Evolutionary conservation across 2,888 invertebrate species (phyloP), one percentile per base, ranked within the genome.

Genomic region (Mycalesis mineus): DNA sequence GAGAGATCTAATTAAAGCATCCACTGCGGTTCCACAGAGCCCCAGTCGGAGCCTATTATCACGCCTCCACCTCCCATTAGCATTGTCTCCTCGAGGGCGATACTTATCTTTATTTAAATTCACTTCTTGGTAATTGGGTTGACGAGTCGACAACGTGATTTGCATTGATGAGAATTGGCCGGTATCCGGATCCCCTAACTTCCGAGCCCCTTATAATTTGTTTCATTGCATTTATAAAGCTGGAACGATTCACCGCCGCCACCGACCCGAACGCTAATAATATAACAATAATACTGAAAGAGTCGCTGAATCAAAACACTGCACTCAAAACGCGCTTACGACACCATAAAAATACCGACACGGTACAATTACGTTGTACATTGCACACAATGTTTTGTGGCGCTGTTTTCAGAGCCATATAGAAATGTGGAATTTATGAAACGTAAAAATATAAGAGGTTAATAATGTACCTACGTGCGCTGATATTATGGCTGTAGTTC

Each of bases 61-160:
- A 77, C 87, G 85, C 85, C 85, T 84, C 88, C 85, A 75, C 79
- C 82, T 80, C 83, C 86, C 85, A 88, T 88, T 88, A 89, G 88
- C 88, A 88, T 88, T 88, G 88, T 88, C 88, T 89, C 83, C 84
- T 85, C 80, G 83, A 86, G 88, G 84, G 88, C 87, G 88, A 89
- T 88, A 89, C 89, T 89, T 88, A 89, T 88, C 89, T 88, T 89
- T 89, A 89, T 89, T 89, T 89, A 89, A 89, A 89, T 88, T 89
- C 88, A 89, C 89, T 88, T 88, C 88, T 88, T 88, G 83, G 88
- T 88, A 89, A 89, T 89, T 89, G 88, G 88, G 88, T 88, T 89
- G 89, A 89, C 88, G 88, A 88, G 88, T 88, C 86, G 88, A 87
- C 88, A 88, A 89, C 89, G 89, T 89, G 88, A 89, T 89, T 89